These are phyloP conservation scores for Netelia melanura DNA, from an alignment of 2,888 invertebrate genomes.

Conservation along the genomic window DNA sequence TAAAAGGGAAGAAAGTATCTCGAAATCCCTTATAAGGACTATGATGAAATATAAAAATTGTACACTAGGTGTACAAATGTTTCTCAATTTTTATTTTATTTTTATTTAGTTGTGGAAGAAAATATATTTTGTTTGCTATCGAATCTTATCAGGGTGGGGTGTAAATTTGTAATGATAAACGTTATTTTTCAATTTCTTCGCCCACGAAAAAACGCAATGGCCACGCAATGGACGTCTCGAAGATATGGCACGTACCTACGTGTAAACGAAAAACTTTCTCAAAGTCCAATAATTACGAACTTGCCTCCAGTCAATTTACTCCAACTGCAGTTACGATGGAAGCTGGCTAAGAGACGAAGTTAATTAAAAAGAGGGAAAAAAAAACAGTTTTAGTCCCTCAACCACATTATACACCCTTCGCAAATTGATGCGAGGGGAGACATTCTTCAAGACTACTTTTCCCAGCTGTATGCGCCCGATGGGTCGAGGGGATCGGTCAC, in stretches of 20 bases:
- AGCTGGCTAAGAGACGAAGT: constrained; percentile 26
- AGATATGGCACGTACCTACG: constrained; percentile 56
- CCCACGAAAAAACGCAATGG: neutral
- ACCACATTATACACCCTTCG: constrained; percentile 1
- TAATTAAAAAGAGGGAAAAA: constrained; percentile 52
- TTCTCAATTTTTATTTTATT: no score
- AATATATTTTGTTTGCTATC: no score
- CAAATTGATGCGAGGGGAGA: constrained; percentile 12
- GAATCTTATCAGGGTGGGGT: no score
- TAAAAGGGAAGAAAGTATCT: neutral
- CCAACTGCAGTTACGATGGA: constrained; percentile 19
- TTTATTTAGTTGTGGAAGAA: no score
- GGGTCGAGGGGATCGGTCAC: constrained; percentile 28
- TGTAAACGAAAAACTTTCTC: constrained; percentile 26
- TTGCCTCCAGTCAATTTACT: constrained; percentile 28
- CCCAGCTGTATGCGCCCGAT: constrained; percentile 5
- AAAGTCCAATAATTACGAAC: constrained; percentile 32
- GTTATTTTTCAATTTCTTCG: neutral
- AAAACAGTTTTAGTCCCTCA: constrained; percentile 7
- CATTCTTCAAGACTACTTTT: constrained; percentile 9
- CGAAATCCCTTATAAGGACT: neutral
- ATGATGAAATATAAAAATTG: no score
- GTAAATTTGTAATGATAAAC: neutral
- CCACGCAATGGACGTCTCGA: neutral
- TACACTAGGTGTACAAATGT: no score